Evolutionary conservation across 1,140 invertebrate genomes (phyloP).

Genomic region (Polypedilum vanderplanki): DNA sequence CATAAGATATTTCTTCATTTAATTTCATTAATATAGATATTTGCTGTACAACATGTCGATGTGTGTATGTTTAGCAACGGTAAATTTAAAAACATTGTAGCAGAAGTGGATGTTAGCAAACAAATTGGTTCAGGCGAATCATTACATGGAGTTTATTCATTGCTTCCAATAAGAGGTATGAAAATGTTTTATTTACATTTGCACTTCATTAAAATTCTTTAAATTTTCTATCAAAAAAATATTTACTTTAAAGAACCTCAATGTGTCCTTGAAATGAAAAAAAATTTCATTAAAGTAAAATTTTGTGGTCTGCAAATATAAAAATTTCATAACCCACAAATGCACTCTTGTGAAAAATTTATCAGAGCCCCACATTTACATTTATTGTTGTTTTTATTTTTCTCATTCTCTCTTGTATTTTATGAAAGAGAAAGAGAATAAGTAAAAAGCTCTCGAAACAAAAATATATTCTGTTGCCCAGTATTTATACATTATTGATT

Average conservation of each 20-base stretch:
- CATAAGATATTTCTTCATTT: too few species aligned
- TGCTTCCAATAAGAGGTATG: constrained; percentile 61
- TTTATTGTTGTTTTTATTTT: too few species aligned
- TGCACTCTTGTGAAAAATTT: neutral
- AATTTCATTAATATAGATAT: constrained; percentile 50
- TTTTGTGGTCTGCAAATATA: too few species aligned
- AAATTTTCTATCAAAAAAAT: too few species aligned
- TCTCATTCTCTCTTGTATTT: too few species aligned
- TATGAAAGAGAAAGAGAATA: too few species aligned
- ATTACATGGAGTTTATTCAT: constrained; percentile 55
- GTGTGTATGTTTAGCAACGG: constrained; percentile 99
- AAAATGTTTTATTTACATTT: neutral
- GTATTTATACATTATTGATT: neutral
- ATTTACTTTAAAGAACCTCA: too few species aligned
- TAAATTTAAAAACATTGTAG: constrained; percentile 97
- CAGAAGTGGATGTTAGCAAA: constrained; percentile 66
- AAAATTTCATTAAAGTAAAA: too few species aligned
- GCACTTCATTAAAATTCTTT: too few species aligned
- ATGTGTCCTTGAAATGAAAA: too few species aligned
- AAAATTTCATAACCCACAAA: too few species aligned
- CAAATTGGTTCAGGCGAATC: constrained; percentile 55
- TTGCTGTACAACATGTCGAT: constrained; percentile 93
- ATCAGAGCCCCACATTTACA: neutral
- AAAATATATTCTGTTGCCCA: neutral
- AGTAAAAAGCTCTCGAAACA: too few species aligned